phyloP scores from a whole-genome alignment of 2,797 vertebrate genomes.

The Takifugu ocellatus region DNA sequence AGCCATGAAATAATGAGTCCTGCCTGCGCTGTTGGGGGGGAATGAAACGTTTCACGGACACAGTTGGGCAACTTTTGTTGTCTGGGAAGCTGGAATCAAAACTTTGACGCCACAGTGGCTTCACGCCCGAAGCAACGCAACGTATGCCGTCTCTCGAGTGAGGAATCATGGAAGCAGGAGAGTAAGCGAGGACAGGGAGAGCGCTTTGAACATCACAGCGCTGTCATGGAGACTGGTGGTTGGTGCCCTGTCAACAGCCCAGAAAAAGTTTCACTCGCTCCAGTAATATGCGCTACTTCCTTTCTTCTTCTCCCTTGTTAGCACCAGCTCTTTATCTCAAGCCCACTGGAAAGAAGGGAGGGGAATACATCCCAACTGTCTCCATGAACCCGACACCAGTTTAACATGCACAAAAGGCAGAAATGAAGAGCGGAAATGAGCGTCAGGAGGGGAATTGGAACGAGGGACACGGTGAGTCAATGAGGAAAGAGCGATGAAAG shows the following conservation, averaged over 20 bases:
- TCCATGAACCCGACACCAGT: conserved; percentile 24
- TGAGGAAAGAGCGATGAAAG: conserved; percentile 25
- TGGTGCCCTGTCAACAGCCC: conserved; percentile 30
- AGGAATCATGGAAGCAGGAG: conserved; percentile 25
- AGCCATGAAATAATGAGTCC: conserved; percentile 22
- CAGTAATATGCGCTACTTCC: conserved; percentile 29
- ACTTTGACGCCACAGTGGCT: conserved; percentile 39
- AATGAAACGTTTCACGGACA: too few relatives aligned
- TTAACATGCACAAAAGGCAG: conserved; percentile 4
- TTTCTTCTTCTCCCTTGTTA: conserved; percentile 36
- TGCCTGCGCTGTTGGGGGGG: background rate
- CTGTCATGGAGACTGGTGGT: conserved; percentile 40
- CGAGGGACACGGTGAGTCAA: conserved; percentile 15
- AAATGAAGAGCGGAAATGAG: conserved; percentile 19
- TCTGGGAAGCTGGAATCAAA: conserved; percentile 23
- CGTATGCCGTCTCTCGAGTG: conserved; percentile 22
- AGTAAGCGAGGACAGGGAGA: conserved; percentile 38
- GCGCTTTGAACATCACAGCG: conserved; percentile 69
- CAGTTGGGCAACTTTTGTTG: background rate
- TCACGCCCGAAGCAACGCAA: conserved; percentile 39
- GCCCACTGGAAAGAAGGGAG: conserved; percentile 13
- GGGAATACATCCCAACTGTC: background rate
- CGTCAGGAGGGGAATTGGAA: conserved; percentile 20
- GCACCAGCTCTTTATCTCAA: conserved; percentile 24
- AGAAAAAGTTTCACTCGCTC: conserved; percentile 28